phyloP scores from a whole-genome alignment of 2,113 vertebrate species.

The Megaptera novaeangliae region DNA sequence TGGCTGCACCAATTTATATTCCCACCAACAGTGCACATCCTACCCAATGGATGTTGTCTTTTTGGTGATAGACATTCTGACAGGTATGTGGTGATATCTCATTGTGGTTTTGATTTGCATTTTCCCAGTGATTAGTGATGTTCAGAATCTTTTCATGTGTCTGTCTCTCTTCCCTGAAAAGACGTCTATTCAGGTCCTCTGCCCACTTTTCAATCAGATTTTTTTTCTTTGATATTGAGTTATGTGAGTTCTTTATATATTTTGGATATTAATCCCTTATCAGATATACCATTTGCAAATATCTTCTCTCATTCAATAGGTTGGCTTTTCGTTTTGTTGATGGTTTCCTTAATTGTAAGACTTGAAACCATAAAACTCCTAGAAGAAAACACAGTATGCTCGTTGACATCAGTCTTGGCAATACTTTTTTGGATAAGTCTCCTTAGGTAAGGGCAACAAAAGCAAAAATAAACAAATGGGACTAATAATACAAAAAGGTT shows the following conservation, averaged over 20 bases:
- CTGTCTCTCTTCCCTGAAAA: background rate
- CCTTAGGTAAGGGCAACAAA: background rate
- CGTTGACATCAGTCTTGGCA: background rate
- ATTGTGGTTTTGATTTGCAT: background rate
- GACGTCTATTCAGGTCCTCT: background rate
- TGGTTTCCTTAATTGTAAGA: background rate
- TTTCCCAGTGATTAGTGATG: background rate
- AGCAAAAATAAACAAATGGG: background rate
- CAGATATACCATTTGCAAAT: background rate
- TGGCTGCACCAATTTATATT: background rate
- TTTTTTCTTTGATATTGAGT: background rate
- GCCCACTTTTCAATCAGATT: background rate
- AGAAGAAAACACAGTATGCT: background rate
- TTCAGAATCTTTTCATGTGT: background rate
- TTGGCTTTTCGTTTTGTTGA: background rate
- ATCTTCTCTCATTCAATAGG: no score
- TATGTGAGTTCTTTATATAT: background rate
- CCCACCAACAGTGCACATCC: background rate
- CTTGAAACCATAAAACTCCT: background rate
- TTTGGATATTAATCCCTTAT: background rate
- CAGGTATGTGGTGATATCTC: background rate
- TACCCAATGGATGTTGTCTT: background rate
- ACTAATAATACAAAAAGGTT: background rate
- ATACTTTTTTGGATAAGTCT: background rate
- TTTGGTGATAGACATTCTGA: background rate